Percentiles rank a stretch among this genome's conserved stretches.
phyloP scores from a whole-genome alignment of 2,888 invertebrate genomes.

The Drosophila heteroneura region DNA sequence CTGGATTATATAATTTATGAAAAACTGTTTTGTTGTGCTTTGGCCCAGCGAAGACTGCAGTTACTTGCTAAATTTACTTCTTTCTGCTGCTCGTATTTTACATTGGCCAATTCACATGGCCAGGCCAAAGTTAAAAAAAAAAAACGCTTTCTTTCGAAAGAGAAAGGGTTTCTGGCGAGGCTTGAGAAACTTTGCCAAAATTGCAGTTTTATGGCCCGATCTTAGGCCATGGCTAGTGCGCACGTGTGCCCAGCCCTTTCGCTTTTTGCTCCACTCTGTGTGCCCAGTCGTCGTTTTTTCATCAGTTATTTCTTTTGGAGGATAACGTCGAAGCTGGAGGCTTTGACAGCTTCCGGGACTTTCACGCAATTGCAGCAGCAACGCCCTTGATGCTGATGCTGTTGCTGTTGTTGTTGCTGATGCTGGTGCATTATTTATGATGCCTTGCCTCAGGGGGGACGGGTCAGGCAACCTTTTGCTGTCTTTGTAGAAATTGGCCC shows the following conservation, averaged over 20 bases:
- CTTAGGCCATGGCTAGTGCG: constrained; percentile 38
- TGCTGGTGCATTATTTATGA: constrained; percentile 61
- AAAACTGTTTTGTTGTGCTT: constrained; percentile 27
- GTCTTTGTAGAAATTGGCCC: constrained; percentile 33
- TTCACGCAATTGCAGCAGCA: constrained; percentile 68
- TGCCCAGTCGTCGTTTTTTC: constrained; percentile 13
- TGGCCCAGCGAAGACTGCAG: constrained; percentile 52
- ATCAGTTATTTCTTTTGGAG: constrained; percentile 44
- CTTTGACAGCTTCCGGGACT: constrained; percentile 73
- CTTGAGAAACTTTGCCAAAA: constrained; percentile 73
- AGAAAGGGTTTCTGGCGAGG: constrained; percentile 68
- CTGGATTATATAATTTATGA: constrained; percentile 53
- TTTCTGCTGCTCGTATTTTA: constrained; percentile 21
- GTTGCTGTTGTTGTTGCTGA: constrained; percentile 2
- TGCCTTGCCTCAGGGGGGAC: constrained; percentile 27
- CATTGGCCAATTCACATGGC: constrained; percentile 59
- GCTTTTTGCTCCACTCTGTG: constrained; percentile 61
- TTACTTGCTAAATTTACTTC: constrained; percentile 51
- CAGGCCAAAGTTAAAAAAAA: constrained; percentile 26
- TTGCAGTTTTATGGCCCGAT: constrained; percentile 74
- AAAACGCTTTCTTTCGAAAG: constrained; percentile 75
- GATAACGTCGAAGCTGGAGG: constrained; percentile 52
- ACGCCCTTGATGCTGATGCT: constrained; percentile 55
- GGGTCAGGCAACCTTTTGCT: constrained; percentile 12
- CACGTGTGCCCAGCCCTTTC: constrained; percentile 76